These are phyloP conservation scores for Cathartes aura DNA, from an alignment of 2,113 vertebrate genomes.

Conservation along the genomic window DNA sequence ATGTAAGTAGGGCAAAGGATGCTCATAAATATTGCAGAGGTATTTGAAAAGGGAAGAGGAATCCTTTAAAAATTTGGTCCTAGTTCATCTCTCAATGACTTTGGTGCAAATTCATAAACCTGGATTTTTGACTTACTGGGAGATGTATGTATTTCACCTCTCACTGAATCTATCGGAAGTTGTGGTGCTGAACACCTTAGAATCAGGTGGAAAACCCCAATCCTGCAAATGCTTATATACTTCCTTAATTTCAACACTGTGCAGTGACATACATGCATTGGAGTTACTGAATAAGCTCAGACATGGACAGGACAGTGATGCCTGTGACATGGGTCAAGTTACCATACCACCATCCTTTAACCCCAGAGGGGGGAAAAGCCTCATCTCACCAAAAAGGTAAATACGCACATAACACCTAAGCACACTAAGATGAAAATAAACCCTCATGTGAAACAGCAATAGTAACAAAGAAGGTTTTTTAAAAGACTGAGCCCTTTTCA, in stretches of 20 bases:
- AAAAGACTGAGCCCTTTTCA: neutral
- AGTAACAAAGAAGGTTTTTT: neutral
- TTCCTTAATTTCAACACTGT: neutral
- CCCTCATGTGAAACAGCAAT: neutral
- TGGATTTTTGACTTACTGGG: neutral
- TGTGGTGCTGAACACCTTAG: neutral
- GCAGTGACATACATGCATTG: neutral
- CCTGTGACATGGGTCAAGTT: neutral
- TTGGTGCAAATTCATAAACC: neutral
- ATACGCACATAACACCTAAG: neutral
- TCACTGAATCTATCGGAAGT: neutral
- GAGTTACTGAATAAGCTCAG: neutral
- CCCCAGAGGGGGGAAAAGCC: neutral
- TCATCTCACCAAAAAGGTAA: neutral
- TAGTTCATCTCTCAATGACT: neutral
- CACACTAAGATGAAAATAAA: neutral
- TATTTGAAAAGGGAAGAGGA: neutral
- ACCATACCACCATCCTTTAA: neutral
- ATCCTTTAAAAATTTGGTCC: neutral
- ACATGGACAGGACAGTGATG: neutral
- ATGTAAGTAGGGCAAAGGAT: neutral
- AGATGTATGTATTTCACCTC: neutral
- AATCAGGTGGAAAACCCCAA: neutral
- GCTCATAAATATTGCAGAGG: neutral
- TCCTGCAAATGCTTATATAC: neutral